Base-by-base conservation (phyloP, 2,888 invertebrate species). In the Eilema sororculum region DNA sequence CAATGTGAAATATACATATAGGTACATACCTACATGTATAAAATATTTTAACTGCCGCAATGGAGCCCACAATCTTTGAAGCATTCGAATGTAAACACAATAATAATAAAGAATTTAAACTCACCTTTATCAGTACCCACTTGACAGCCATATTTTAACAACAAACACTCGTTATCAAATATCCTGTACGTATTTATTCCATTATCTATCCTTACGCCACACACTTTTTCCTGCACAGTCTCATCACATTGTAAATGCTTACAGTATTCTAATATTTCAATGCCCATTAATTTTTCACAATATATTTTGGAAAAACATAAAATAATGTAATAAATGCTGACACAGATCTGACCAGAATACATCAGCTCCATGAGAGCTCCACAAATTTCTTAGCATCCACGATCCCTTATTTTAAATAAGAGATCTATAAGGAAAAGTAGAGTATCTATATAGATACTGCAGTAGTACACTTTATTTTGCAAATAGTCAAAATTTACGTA, bases 91-190 rank as follows among this genome's bases (percentile, higher is more conserved):
- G n/a, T n/a, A 52, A 5, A 20, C 2, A 20, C 16, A 46, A n/a
- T 52, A n/a, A 52, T 52, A 5, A n/a, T 52, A n/a, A n/a, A 8
- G n/a, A 46, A 46, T 46, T 3, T 33, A 22, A 60, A 71, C 73
- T 64, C 81, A 92, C 92, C 88, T 71, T 86, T 69, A 3, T 79
- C 74, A 8, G 84, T 81, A 2, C 82, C 78, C 13, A 87, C 89
- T 28, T 74, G 70, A 73, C 94, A 94, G 0, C 91, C 92, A 76
- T 86, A 90, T 65, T 86, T 85, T 30, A 91, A 65, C 52, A 94
- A 76, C 12, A 86, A 82, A 74, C 94, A 94, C 78, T 91, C 90
- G 66, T 87, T 90, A 28, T 87, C 78, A 78, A 94, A 94, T n/a
- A 87, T 16, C 71, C 82, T 91, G 10, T 91, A 69, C 0, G 80